Base-by-base conservation (phyloP, 1,140 invertebrate species). In the Sinella curviseta region DNA sequence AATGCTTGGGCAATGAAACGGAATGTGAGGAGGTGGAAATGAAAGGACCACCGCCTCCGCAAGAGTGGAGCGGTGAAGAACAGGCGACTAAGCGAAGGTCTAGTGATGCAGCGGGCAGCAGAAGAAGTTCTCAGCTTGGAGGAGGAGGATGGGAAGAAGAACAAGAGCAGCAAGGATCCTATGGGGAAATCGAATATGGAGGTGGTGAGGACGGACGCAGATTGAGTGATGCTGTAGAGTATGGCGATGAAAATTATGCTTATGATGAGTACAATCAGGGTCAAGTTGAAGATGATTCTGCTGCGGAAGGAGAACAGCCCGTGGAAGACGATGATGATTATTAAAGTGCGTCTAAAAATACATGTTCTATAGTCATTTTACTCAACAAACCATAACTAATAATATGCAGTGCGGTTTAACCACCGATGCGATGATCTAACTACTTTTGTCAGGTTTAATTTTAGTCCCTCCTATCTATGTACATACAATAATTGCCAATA, bases 1-100 rank as follows among this genome's bases (percentile, higher is more conserved):
- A 76, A 4, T 77, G 60, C 30, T 54, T 82, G 0, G 78, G 65
- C 60, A 80, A 35, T 74, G 65, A 74, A 36, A 80, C 78, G 55
- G 78, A 80, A 39, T 80, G 78, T 39, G 75, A 14, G 2, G 39
- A 75, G 28, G 65, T 74, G 54, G 78, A 75, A 39, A 65, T 75
- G 35, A 75, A 75, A 54, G 74, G 74, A 4, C 14, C 74, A 3
- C 74, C 74, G 8, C 12, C 8, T 67, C 60, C 60, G 4, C 60
- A 67, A 67, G 60, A n/a, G n/a, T n/a, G n/a, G 30, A n/a, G 8
- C 4, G 39, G 74, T 31, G 36, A 48, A 14, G 34, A 48, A 14
- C 14, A 65, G 8, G 16, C 26, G 24, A 26, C 8, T 8, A 33
- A 70, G 65, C 57, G 57, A 26, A 8, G 57, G 17, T 48, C 39